Percentiles rank a stretch among this genome's conserved stretches.
phyloP scores from a whole-genome alignment of 2,888 invertebrate genomes.

The Cantharis lateralis region DNA sequence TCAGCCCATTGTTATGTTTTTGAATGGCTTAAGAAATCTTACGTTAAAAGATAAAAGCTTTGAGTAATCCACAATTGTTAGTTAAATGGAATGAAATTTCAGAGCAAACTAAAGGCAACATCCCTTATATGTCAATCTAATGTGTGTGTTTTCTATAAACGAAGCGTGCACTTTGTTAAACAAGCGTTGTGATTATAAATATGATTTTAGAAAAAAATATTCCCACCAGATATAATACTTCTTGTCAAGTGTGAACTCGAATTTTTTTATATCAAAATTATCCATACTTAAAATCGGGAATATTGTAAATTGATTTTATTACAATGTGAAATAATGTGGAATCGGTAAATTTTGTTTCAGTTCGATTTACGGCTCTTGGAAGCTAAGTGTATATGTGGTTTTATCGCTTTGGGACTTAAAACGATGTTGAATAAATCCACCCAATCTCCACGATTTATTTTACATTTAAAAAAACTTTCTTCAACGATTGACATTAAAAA shows the following conservation, averaged over 20 bases:
- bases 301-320: not conserved
- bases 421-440: conserved; percentile 3
- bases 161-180: conserved; percentile 12
- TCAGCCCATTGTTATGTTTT: not conserved
- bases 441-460: conserved; percentile 2
- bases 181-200: conserved; percentile 4
- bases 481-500: no score
- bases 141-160: not conserved
- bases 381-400: not conserved
- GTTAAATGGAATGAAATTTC: conserved; percentile 6
- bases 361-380: not conserved
- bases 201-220: not conserved
- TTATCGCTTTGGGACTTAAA: conserved; percentile 3
- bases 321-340: not conserved
- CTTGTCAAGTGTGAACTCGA: not conserved
- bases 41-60: not conserved
- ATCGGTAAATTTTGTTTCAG: not conserved
- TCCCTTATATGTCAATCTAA: conserved; percentile 1
- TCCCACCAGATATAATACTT: not conserved
- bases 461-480: not conserved
- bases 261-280: not conserved
- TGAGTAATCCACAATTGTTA: not conserved
- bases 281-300: not conserved
- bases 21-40: not conserved
- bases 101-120: not conserved